Percentiles rank a stretch among this genome's conserved stretches.
Conservation (phyloP, 1,140 invertebrate genomes). For the Gyrodactylus salaris region DNA sequence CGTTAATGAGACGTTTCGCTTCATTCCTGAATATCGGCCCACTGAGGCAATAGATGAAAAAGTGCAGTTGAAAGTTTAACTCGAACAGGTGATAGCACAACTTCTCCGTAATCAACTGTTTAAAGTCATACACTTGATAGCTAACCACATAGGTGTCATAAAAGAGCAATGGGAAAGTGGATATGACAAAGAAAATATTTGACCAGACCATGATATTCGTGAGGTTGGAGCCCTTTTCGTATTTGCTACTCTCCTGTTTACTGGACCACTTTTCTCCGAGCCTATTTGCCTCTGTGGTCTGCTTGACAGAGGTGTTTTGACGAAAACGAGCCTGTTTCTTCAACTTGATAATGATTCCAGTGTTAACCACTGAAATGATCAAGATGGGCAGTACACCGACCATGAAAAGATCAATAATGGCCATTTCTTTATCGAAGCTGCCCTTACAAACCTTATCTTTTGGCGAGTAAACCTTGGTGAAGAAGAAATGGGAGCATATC, state of each 20-base stretch:
- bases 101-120: not conserved
- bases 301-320: not conserved
- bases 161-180: not conserved
- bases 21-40: not conserved
- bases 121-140: not conserved
- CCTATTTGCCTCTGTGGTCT: not conserved
- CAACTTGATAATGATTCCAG: not conserved
- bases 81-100: not conserved
- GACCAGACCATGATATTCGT: slow-evolving; percentile 3
- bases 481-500: not conserved
- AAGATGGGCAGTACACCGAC: not conserved
- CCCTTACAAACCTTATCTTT: not conserved
- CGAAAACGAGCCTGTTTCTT: not conserved
- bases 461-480: not conserved
- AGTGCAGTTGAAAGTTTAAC: not conserved
- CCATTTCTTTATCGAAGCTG: not conserved
- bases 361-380: not conserved
- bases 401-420: not conserved
- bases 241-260: not conserved
- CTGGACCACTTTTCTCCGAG: not conserved
- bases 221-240: slow-evolving; percentile 2
- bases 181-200: slow-evolving; percentile 2
- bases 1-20: not conserved
- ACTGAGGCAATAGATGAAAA: slow-evolving; percentile 2
- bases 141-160: not conserved